phyloP scores from a whole-genome alignment of 2,888 invertebrate genomes.

The Pogonocherus hispidulus region DNA sequence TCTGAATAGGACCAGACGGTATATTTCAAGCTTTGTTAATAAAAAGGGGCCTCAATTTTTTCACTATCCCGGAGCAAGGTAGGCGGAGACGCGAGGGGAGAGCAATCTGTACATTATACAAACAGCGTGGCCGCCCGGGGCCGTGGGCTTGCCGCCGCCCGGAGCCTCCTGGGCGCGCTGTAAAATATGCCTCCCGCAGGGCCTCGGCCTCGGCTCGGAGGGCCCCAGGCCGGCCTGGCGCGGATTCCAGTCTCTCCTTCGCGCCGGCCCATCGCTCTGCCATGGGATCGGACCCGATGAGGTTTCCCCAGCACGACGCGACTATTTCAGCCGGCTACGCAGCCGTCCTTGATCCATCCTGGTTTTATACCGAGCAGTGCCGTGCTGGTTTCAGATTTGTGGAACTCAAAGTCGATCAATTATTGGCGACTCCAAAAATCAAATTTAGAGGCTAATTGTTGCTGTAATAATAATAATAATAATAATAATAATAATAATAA shows the following conservation, averaged over 20 bases:
- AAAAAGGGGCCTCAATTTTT: too few relatives aligned
- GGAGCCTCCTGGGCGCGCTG: slow-evolving; percentile 63
- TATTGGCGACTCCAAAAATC: too few relatives aligned
- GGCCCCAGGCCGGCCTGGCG: slow-evolving; percentile 59
- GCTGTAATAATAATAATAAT: too few relatives aligned
- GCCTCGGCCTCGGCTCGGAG: slow-evolving; percentile 62
- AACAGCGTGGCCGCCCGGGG: slow-evolving; percentile 65
- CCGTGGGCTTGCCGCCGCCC: slow-evolving; percentile 62
- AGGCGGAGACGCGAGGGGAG: slow-evolving; percentile 34
- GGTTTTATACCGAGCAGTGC: slow-evolving; percentile 11
- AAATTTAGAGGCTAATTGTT: too few relatives aligned
- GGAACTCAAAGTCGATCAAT: too few relatives aligned
- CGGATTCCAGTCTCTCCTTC: slow-evolving; percentile 60
- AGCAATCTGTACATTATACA: slow-evolving; percentile 60
- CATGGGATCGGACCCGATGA: slow-evolving; percentile 51
- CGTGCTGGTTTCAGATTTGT: not conserved
- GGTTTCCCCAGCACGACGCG: slow-evolving; percentile 49
- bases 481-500: too few relatives aligned
- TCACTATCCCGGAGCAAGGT: slow-evolving; percentile 28
- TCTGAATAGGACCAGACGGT: too few relatives aligned
- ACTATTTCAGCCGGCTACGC: slow-evolving; percentile 20
- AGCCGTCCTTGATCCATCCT: slow-evolving; percentile 26
- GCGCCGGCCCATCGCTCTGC: slow-evolving; percentile 24
- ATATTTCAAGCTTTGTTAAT: too few relatives aligned
- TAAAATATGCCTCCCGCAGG: slow-evolving; percentile 66